phyloP scores from a whole-genome alignment of 1,140 invertebrate species.

The Drosophila suzukii region DNA sequence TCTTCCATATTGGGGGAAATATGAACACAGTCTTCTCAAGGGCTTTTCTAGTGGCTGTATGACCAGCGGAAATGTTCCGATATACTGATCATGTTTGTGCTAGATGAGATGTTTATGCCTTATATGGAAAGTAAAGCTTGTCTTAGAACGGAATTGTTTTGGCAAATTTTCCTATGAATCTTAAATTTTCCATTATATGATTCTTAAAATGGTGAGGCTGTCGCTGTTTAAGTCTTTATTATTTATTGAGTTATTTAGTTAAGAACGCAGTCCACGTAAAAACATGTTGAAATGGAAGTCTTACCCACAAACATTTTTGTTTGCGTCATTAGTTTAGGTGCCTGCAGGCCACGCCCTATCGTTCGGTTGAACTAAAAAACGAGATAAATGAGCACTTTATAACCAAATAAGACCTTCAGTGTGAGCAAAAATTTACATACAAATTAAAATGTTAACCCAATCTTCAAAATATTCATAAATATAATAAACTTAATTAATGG shows the following conservation, averaged over 20 bases:
- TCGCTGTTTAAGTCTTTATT: background rate
- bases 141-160: background rate
- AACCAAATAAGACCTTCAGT: conserved; percentile 21
- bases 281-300: background rate
- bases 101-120: background rate
- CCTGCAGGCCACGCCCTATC: conserved; percentile 22
- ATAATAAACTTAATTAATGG: background rate
- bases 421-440: conserved; percentile 18
- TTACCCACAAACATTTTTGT: background rate
- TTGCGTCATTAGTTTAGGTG: conserved; percentile 13
- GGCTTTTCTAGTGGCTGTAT: conserved; percentile 29
- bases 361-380: conserved; percentile 12
- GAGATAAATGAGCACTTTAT: background rate
- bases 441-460: conserved; percentile 15
- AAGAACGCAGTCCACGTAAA: background rate
- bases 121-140: conserved; percentile 13
- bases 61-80: conserved; percentile 17
- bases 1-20: conserved; percentile 29
- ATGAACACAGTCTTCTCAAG: conserved; percentile 29
- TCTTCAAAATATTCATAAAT: conserved; percentile 12
- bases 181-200: conserved; percentile 2
- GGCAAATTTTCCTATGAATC: conserved; percentile 2
- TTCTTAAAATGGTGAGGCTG: background rate
- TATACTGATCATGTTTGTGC: background rate
- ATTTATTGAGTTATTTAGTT: background rate